Percentiles rank a stretch among this genome's conserved stretches.
Conservation (phyloP, 1,140 invertebrate genomes). For the Cydia fagiglandana region DNA sequence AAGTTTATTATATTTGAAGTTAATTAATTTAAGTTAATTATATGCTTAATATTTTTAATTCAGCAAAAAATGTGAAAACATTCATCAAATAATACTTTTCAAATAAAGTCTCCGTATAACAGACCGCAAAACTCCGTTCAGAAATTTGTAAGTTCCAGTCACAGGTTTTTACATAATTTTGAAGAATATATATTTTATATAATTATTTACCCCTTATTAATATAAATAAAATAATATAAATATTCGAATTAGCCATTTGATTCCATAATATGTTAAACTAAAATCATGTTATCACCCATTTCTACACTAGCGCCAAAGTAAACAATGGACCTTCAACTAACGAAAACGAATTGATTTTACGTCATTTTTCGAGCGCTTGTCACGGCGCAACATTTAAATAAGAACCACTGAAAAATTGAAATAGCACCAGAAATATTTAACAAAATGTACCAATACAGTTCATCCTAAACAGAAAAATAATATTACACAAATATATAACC, state of each 20-base stretch:
- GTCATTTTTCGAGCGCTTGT: constrained; percentile 61
- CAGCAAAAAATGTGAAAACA: too few species aligned
- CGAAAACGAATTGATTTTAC: constrained; percentile 64
- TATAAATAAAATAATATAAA: not conserved
- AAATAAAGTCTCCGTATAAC: not conserved
- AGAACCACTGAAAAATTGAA: constrained; percentile 48
- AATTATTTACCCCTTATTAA: not conserved
- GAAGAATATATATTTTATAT: not conserved
- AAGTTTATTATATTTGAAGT: too few species aligned
- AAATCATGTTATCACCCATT: not conserved
- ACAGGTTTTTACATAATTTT: not conserved
- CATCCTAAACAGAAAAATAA: not conserved
- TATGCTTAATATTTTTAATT: too few species aligned
- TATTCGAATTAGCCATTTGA: not conserved
- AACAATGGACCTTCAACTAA: constrained; percentile 28
- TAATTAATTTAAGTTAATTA: too few species aligned
- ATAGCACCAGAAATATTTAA: constrained; percentile 47
- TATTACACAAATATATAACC: not conserved
- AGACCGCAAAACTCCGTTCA: not conserved
- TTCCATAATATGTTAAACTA: not conserved
- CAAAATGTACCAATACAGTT: constrained; percentile 45
- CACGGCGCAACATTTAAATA: constrained; percentile 76
- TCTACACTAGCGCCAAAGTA: constrained; percentile 26
- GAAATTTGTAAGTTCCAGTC: constrained; percentile 3
- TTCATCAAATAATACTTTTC: too few species aligned